phyloP scores from a whole-genome alignment of 2,113 vertebrate genomes.

The Lynx canadensis region DNA sequence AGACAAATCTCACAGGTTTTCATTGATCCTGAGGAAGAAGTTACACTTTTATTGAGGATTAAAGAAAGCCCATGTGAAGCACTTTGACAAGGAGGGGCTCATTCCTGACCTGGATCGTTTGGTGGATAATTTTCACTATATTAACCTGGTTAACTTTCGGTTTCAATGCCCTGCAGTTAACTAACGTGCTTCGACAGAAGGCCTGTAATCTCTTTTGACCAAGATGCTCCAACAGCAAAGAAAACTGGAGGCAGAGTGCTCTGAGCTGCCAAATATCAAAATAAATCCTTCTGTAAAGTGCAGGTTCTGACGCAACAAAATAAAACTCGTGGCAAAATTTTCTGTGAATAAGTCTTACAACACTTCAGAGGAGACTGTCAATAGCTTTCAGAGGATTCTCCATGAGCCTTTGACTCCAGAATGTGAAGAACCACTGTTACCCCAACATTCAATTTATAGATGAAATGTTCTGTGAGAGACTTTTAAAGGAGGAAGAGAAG shows the following conservation, averaged over 20 bases:
- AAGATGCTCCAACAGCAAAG: neutral
- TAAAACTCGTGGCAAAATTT: neutral
- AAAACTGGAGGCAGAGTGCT: neutral
- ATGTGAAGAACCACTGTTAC: neutral
- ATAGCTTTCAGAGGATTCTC: neutral
- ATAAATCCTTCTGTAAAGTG: neutral
- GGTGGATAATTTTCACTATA: neutral
- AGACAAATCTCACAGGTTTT: neutral
- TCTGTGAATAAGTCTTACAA: neutral
- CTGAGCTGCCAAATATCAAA: neutral
- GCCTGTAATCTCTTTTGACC: neutral
- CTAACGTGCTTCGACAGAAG: neutral
- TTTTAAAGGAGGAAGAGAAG: neutral
- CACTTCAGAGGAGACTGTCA: rapidly evolving
- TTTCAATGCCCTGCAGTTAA: neutral
- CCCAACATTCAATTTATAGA: neutral
- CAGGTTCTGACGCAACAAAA: neutral
- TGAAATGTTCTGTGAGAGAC: neutral
- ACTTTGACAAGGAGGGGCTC: neutral
- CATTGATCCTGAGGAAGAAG: neutral
- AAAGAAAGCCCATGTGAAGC: neutral
- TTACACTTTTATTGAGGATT: neutral
- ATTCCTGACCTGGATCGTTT: neutral
- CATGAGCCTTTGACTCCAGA: neutral
- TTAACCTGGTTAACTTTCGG: neutral